A percentile compares a stretch with the other conserved stretches of the same genome.
Evolutionary conservation across 2,888 invertebrate genomes (phyloP).

Genomic region (Antheraea yamamai): DNA sequence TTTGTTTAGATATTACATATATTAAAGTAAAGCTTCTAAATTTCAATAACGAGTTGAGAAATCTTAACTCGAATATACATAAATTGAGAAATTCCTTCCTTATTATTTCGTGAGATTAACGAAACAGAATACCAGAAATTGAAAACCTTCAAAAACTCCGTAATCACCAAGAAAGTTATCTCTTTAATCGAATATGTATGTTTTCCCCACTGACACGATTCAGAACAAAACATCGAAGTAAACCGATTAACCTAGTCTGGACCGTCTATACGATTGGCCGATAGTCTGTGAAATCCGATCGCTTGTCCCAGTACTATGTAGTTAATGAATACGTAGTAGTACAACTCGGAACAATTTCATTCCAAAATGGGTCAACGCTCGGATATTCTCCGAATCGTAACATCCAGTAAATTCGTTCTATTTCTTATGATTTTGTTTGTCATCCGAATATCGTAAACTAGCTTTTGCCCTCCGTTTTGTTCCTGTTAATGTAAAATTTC

Average conservation of each 20-base stretch:
- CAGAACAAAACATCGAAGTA: slow-evolving; percentile 23
- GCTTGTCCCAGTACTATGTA: not conserved
- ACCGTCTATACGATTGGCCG: slow-evolving; percentile 19
- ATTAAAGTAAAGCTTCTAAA: no score
- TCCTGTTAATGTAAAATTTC: no score
- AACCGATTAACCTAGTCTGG: slow-evolving; percentile 31
- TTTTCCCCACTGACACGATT: slow-evolving; percentile 23
- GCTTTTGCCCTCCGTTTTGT: no score
- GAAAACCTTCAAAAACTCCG: not conserved
- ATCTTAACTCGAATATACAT: no score
- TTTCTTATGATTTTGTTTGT: no score
- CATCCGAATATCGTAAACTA: no score
- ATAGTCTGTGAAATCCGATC: slow-evolving; percentile 20
- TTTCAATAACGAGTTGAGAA: no score
- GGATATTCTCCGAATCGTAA: no score
- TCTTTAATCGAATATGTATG: slow-evolving; percentile 6
- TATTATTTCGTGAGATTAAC: not conserved
- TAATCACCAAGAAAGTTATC: not conserved
- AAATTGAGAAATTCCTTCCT: no score
- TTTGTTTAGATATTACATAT: no score
- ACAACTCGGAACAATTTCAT: not conserved
- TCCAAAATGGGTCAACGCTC: not conserved
- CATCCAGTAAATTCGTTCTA: no score
- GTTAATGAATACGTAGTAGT: slow-evolving; percentile 11
- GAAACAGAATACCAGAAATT: not conserved